These are phyloP conservation scores for Sterna hirundo DNA, from an alignment of 2,113 vertebrate species.

Conservation along the genomic window DNA sequence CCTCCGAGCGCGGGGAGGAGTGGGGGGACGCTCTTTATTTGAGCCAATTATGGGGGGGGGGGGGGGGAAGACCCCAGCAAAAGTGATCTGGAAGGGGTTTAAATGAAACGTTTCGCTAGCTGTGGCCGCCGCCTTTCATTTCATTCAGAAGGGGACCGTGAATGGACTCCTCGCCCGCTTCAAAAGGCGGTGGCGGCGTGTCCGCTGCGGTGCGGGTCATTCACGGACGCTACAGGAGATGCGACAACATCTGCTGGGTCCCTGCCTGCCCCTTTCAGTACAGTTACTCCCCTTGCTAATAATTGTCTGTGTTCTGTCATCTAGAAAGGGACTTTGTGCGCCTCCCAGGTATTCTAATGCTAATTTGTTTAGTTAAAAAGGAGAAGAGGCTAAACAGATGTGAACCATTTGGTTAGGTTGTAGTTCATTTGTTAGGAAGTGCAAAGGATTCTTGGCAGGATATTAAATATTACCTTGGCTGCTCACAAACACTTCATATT, in stretches of 20 bases:
- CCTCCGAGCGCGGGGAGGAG: background rate
- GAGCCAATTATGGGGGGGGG: background rate
- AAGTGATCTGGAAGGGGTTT: background rate
- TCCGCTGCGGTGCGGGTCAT: background rate
- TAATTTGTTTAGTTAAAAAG: conserved; percentile 77
- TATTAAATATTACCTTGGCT: conserved; percentile 81
- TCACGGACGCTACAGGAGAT: conserved; percentile 50
- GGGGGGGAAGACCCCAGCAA: background rate
- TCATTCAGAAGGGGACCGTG: background rate
- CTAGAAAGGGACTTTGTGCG: conserved; percentile 71
- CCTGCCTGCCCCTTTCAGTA: conserved; percentile 28
- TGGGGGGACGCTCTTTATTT: background rate
- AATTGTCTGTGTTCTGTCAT: conserved; percentile 74
- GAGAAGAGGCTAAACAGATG: conserved; percentile 79
- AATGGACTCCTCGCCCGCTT: conserved; percentile 10
- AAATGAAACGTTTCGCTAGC: background rate
- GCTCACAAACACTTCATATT: conserved; percentile 81
- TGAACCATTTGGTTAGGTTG: conserved; percentile 74
- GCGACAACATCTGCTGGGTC: conserved; percentile 60
- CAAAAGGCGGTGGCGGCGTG: background rate
- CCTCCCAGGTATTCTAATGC: conserved; percentile 75
- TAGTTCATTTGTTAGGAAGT: conserved; percentile 79
- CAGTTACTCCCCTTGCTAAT: conserved; percentile 51
- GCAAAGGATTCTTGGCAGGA: conserved; percentile 74
- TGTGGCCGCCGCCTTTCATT: background rate